A percentile compares a stretch with the other conserved stretches of the same genome.
Conservation (phyloP, 2,113 vertebrate genomes). For the Ranitomeya imitator region DNA sequence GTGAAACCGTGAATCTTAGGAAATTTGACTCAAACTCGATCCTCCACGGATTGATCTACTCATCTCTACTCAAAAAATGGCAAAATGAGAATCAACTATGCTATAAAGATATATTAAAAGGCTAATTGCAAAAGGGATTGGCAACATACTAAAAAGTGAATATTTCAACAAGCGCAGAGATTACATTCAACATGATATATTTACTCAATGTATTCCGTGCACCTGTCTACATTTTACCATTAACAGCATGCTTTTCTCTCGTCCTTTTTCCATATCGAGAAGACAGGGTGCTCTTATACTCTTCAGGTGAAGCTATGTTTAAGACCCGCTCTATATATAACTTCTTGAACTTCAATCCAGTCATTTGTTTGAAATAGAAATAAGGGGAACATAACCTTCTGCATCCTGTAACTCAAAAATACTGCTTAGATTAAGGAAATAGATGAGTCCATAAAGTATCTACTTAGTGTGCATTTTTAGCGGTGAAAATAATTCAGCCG, state of each 20-base stretch:
- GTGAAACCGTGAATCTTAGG: too few relatives aligned
- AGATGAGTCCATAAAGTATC: constrained; percentile 48
- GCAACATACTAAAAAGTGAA: neutral
- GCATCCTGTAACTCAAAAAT: constrained; percentile 39
- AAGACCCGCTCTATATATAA: constrained; percentile 64
- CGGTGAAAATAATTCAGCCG: constrained; percentile 26
- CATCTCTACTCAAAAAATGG: too few relatives aligned
- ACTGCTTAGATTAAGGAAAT: constrained; percentile 43
- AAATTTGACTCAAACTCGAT: too few relatives aligned
- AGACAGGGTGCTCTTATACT: constrained; percentile 61
- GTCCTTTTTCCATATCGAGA: neutral
- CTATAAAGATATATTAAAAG: too few relatives aligned
- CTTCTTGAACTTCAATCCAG: constrained; percentile 7
- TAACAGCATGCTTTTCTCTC: neutral
- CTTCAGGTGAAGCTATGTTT: constrained; percentile 68
- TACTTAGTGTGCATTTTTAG: constrained; percentile 45
- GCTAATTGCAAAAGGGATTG: too few relatives aligned
- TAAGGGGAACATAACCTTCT: constrained; percentile 41
- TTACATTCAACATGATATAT: neutral
- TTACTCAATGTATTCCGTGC: neutral
- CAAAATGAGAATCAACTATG: too few relatives aligned
- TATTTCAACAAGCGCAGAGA: neutral
- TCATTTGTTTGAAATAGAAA: constrained; percentile 32
- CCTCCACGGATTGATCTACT: too few relatives aligned
- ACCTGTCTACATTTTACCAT: neutral